phyloP scores from a whole-genome alignment of 2,113 vertebrate genomes.

The Taxidea taxus region DNA sequence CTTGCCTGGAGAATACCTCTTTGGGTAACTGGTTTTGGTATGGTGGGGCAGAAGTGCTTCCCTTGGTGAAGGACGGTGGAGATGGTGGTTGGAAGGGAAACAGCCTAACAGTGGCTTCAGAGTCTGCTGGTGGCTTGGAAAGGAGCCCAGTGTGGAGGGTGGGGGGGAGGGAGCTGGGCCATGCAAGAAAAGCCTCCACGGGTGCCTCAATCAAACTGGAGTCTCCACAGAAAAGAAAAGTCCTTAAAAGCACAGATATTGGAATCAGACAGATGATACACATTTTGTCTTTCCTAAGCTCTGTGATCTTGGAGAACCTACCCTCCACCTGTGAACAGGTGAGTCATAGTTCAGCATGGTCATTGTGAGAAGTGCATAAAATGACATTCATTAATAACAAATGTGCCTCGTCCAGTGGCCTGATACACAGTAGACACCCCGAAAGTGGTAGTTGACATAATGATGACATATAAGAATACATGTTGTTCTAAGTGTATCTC shows the following conservation, averaged over 20 bases:
- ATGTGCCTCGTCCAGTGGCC: not conserved
- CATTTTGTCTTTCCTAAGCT: constrained; percentile 22
- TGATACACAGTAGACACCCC: not conserved
- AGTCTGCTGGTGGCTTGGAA: not conserved
- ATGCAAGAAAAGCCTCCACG: not conserved
- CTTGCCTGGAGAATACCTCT: not conserved
- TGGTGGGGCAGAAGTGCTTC: not conserved
- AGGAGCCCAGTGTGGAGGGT: not conserved
- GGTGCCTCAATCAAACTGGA: not conserved
- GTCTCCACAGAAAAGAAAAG: not conserved
- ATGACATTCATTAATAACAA: not conserved
- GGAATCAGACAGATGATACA: not conserved
- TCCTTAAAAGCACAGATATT: not conserved
- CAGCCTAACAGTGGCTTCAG: not conserved
- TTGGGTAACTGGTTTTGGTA: not conserved
- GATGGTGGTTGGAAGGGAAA: not conserved
- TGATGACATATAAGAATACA: not conserved
- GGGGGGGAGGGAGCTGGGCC: not conserved
- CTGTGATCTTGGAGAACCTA: not conserved
- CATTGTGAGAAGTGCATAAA: not conserved
- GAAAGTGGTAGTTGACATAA: not conserved
- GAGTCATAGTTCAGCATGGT: not conserved
- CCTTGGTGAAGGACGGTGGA: not conserved
- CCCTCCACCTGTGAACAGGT: not conserved
- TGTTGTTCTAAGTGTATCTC: not conserved